A percentile compares a stretch with the other conserved stretches of the same genome.
Evolutionary conservation across 2,888 invertebrate genomes (phyloP).

Genomic region (Capitulum mitella): DNA sequence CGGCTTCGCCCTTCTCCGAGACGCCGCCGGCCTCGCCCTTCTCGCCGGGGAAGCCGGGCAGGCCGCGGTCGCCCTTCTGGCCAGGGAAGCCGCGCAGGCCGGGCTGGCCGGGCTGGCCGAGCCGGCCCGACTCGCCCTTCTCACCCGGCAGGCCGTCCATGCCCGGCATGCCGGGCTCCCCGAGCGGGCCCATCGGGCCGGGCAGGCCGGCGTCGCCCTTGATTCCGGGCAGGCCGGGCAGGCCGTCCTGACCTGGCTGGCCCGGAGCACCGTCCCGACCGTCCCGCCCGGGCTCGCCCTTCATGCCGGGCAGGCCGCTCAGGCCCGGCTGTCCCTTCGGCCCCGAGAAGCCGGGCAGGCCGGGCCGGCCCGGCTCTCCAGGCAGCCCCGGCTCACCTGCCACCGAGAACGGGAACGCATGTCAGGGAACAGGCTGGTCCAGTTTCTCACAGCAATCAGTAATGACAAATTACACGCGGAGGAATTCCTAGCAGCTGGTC

Average conservation of each 20-base stretch:
- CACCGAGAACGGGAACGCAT: no score
- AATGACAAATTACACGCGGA: no score
- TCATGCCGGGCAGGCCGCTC: constrained; percentile 37
- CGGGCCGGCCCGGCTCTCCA: constrained; percentile 33
- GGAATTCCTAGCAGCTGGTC: no score
- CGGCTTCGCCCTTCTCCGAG: constrained; percentile 59
- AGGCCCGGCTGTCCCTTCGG: constrained; percentile 60
- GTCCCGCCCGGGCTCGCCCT: constrained; percentile 37
- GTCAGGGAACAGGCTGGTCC: no score
- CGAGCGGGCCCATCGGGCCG: constrained; percentile 41
- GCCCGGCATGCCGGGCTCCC: constrained; percentile 50
- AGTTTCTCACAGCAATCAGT: no score
- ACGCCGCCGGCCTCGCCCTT: constrained; percentile 53
- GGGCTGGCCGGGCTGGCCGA: constrained; percentile 38
- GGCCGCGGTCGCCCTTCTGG: constrained; percentile 38
- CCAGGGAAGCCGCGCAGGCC: constrained; percentile 50
- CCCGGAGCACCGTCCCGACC: constrained; percentile 57
- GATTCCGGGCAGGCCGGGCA: constrained; percentile 39
- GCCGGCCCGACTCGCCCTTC: constrained; percentile 38
- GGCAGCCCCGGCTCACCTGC: constrained; percentile 67
- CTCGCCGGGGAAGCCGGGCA: constrained; percentile 39
- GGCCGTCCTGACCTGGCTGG: constrained; percentile 53
- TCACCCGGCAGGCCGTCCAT: constrained; percentile 42
- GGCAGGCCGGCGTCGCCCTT: constrained; percentile 43
- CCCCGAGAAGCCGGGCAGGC: constrained; percentile 52